Evolutionary conservation across 1,140 invertebrate species (phyloP).

Genomic region (Holcopasites calliopsidis): DNA sequence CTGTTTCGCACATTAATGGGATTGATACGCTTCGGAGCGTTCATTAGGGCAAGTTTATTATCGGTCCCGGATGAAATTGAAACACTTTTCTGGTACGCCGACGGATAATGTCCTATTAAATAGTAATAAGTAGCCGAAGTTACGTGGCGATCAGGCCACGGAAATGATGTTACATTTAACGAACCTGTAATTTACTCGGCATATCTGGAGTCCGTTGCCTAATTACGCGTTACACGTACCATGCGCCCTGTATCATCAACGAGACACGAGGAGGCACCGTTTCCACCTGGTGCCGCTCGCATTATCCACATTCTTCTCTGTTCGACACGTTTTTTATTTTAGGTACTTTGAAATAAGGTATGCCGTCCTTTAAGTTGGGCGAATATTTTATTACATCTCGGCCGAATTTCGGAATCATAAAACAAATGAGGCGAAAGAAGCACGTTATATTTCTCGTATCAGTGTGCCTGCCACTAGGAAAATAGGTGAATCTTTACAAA

Average conservation of each 20-base stretch:
- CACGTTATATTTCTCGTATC: too few relatives aligned
- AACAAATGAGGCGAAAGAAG: too few relatives aligned
- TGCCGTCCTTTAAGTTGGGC: too few relatives aligned
- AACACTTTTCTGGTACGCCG: not conserved
- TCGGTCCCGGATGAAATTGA: not conserved
- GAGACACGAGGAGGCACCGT: not conserved
- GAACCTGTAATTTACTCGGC: slow-evolving; percentile 14
- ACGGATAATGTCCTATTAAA: slow-evolving; percentile 12
- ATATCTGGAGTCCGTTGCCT: not conserved
- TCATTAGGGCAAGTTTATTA: slow-evolving; percentile 1
- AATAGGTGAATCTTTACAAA: too few relatives aligned
- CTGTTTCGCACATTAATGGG: not conserved
- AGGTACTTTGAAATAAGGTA: too few relatives aligned
- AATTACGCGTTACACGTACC: not conserved
- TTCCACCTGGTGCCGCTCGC: not conserved
- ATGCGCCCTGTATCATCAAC: not conserved
- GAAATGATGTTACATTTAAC: slow-evolving; percentile 20
- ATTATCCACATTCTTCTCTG: not conserved
- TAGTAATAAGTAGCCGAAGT: slow-evolving; percentile 18
- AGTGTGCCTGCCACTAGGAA: too few relatives aligned
- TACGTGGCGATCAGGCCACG: not conserved
- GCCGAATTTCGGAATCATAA: too few relatives aligned
- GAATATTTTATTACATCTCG: too few relatives aligned
- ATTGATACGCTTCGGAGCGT: not conserved
- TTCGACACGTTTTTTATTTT: too few relatives aligned